These are phyloP conservation scores for Gadus macrocephalus DNA, from an alignment of 2,113 vertebrate species.

Conservation along the genomic window DNA sequence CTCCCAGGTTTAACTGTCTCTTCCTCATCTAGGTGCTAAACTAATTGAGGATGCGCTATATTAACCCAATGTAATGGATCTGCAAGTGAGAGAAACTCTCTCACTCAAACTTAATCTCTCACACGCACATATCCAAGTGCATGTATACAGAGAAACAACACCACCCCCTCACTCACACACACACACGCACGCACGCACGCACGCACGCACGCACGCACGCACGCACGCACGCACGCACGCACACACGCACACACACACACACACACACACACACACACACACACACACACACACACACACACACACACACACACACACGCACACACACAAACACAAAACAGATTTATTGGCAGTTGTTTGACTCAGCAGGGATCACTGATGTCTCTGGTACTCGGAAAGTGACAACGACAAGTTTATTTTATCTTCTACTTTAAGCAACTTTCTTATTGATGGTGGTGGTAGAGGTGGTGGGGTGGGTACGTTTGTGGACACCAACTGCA, in stretches of 20 bases:
- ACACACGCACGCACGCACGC: not conserved
- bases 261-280: not conserved
- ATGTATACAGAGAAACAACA: conserved; percentile 3
- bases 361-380: conserved; percentile 49
- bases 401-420: conserved; percentile 52
- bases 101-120: not conserved
- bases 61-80: no score
- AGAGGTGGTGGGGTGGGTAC: conserved; percentile 29
- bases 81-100: no score
- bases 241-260: not conserved
- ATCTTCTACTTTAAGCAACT: conserved; percentile 39
- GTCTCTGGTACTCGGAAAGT: conserved; percentile 39
- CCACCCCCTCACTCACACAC: not conserved
- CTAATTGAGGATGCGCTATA: no score
- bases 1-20: no score
- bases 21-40: no score
- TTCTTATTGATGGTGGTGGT: conserved; percentile 20
- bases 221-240: not conserved
- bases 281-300: not conserved
- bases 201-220: not conserved
- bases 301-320: not conserved
- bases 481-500: conserved; percentile 38
- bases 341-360: not conserved
- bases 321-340: not conserved
- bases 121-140: not conserved